phyloP scores from a whole-genome alignment of 1,140 invertebrate genomes.

The Lepidurus arcticus region DNA sequence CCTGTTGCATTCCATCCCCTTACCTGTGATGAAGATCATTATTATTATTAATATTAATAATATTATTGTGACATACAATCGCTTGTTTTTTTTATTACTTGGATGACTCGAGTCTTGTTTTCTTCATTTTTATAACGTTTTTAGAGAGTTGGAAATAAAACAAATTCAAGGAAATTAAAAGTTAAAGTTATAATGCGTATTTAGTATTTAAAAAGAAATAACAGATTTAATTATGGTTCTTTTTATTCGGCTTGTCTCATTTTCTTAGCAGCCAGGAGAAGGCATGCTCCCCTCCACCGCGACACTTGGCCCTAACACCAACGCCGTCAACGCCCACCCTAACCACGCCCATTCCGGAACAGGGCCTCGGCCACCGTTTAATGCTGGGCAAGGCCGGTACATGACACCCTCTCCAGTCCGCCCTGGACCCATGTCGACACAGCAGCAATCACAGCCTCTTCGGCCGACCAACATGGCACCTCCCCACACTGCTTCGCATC shows the following conservation, averaged over 20 bases:
- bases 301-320: constrained; percentile 10
- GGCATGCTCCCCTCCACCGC: constrained; percentile 20
- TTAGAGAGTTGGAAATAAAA: too few relatives aligned
- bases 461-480: constrained; percentile 20
- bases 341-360: constrained; percentile 6
- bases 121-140: too few relatives aligned
- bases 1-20: constrained; percentile 8
- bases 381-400: constrained; percentile 26
- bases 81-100: too few relatives aligned
- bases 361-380: constrained; percentile 12
- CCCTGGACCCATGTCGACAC: constrained; percentile 25
- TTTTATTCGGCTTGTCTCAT: neutral
- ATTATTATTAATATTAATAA: neutral
- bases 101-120: too few relatives aligned
- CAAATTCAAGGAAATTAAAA: too few relatives aligned
- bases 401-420: neutral
- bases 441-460: constrained; percentile 26
- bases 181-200: neutral
- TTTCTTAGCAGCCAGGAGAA: constrained; percentile 28
- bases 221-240: neutral
- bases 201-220: neutral
- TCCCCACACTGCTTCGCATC: constrained; percentile 16
- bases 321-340: neutral
- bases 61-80: neutral
- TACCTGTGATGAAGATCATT: neutral